Conservation (phyloP, 2,113 vertebrate genomes). For the Tapirus terrestris region DNA sequence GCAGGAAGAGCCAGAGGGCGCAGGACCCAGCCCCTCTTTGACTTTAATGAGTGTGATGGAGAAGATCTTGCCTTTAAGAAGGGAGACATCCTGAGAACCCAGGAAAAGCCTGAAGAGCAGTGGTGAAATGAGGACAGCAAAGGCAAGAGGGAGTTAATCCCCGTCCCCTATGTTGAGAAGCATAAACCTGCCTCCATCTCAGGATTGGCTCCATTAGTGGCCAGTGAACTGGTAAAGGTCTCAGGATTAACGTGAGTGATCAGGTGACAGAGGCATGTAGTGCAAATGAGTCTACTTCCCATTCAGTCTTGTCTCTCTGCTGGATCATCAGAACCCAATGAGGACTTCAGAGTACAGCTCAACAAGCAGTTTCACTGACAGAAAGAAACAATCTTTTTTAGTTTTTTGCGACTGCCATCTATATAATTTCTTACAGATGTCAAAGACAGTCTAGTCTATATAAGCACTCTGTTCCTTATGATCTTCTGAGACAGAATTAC, state of each 20-base stretch:
- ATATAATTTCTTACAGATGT: slow-evolving; percentile 79
- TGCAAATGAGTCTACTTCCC: slow-evolving; percentile 91
- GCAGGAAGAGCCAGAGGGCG: slow-evolving; percentile 90
- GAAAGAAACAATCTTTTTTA: slow-evolving; percentile 81
- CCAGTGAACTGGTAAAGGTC: slow-evolving; percentile 92
- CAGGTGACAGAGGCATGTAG: slow-evolving; percentile 95
- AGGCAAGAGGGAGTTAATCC: slow-evolving; percentile 92
- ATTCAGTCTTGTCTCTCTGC: slow-evolving; percentile 91
- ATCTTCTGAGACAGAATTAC: slow-evolving; percentile 84
- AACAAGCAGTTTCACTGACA: slow-evolving; percentile 79
- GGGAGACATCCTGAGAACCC: slow-evolving; percentile 91
- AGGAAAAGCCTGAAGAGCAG: slow-evolving; percentile 94
- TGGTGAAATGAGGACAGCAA: slow-evolving; percentile 93
- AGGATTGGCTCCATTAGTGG: slow-evolving; percentile 84
- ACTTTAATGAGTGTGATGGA: slow-evolving; percentile 93
- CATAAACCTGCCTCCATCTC: slow-evolving; percentile 89
- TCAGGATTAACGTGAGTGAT: slow-evolving; percentile 95
- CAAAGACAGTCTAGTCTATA: slow-evolving; percentile 74
- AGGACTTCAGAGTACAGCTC: slow-evolving; percentile 88
- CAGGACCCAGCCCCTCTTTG: slow-evolving; percentile 91
- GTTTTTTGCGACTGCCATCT: slow-evolving; percentile 78
- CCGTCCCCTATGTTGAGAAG: slow-evolving; percentile 94
- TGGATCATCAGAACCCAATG: slow-evolving; percentile 91
- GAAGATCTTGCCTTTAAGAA: slow-evolving; percentile 89
- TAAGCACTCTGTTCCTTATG: slow-evolving; percentile 80